Percentiles rank a stretch among this genome's conserved stretches.
Evolutionary conservation across 2,888 invertebrate species (phyloP).

Genomic region (Eupithecia insigniata): DNA sequence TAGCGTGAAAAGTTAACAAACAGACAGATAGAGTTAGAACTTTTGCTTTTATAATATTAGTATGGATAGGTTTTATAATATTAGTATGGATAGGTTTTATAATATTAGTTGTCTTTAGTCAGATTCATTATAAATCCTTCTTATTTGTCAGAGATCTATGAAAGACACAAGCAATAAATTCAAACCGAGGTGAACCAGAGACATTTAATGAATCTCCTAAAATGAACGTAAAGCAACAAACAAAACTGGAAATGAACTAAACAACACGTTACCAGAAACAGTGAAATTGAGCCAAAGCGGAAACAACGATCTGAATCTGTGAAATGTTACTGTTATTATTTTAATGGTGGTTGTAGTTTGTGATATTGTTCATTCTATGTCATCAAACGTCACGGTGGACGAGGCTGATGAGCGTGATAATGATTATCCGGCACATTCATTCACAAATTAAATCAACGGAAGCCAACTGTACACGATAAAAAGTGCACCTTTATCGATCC

Average conservation of each 20-base stretch:
- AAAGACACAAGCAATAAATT: slow-evolving; percentile 49
- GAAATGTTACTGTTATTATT: slow-evolving; percentile 36
- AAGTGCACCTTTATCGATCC: slow-evolving; percentile 44
- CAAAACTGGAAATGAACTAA: slow-evolving; percentile 29
- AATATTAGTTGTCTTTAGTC: neutral
- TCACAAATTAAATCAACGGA: slow-evolving; percentile 62
- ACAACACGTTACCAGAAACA: slow-evolving; percentile 42
- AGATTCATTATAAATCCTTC: slow-evolving; percentile 57
- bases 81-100: too few species aligned
- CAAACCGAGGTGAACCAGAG: slow-evolving; percentile 38
- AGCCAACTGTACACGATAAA: slow-evolving; percentile 56
- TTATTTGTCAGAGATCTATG: slow-evolving; percentile 57
- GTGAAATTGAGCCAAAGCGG: slow-evolving; percentile 43
- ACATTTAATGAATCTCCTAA: slow-evolving; percentile 31
- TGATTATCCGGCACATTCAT: slow-evolving; percentile 58
- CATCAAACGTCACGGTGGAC: slow-evolving; percentile 69
- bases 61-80: too few species aligned
- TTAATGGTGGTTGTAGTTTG: slow-evolving; percentile 36
- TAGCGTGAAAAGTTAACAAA: too few species aligned
- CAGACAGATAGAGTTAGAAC: too few species aligned
- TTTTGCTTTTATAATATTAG: too few species aligned
- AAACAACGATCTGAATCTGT: slow-evolving; percentile 35
- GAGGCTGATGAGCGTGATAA: slow-evolving; percentile 62
- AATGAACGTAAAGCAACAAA: slow-evolving; percentile 31
- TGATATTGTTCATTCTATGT: slow-evolving; percentile 46